These are phyloP conservation scores for Phaonia tiefii DNA, from an alignment of 2,888 invertebrate genomes.

Conservation along the genomic window DNA sequence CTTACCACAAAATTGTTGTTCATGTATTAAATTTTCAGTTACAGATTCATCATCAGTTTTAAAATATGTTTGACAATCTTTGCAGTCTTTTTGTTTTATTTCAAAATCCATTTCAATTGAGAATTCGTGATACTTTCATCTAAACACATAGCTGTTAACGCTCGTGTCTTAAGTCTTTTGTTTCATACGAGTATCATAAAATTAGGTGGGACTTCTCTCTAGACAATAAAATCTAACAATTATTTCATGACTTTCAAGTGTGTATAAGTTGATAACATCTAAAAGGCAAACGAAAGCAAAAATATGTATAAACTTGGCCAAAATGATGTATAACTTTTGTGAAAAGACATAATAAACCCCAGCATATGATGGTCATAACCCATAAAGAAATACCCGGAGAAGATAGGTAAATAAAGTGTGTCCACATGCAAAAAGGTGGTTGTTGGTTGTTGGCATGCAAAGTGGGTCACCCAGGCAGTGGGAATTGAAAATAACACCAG, in stretches of 20 bases:
- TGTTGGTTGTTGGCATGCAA: constrained; percentile 24
- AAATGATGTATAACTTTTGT: constrained; percentile 55
- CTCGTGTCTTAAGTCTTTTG: constrained; percentile 26
- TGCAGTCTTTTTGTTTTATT: too few species aligned
- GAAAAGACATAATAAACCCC: constrained; percentile 45
- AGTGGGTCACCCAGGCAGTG: constrained; percentile 27
- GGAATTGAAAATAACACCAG: constrained; percentile 7
- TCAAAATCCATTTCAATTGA: too few species aligned
- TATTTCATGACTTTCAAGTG: background rate
- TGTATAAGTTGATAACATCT: background rate
- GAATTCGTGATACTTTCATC: too few species aligned
- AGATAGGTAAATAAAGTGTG: constrained; percentile 8
- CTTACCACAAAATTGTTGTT: too few species aligned
- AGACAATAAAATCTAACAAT: background rate
- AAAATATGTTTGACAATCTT: too few species aligned
- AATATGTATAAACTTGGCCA: constrained; percentile 43
- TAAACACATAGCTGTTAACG: background rate
- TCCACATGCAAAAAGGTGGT: constrained; percentile 12
- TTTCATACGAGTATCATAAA: background rate
- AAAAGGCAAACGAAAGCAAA: constrained; percentile 23
- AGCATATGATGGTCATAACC: constrained; percentile 42
- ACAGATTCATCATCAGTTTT: too few species aligned
- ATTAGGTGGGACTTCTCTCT: background rate
- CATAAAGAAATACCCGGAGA: constrained; percentile 45
- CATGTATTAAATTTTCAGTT: too few species aligned